phyloP scores from a whole-genome alignment of 2,113 vertebrate species.

The Corythornis vintsioides region DNA sequence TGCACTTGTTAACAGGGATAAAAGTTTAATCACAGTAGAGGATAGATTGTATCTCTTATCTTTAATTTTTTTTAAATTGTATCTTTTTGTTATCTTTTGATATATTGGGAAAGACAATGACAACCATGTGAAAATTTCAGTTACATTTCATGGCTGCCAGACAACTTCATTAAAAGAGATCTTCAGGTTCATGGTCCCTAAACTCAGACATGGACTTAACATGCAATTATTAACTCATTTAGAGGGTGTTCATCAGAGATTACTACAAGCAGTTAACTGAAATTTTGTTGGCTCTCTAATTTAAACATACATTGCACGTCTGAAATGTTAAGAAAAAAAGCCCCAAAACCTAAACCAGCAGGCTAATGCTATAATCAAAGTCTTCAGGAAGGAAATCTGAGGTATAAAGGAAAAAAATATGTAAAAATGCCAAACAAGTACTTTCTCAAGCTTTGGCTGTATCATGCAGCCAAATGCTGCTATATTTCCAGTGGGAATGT shows the following conservation, averaged over 20 bases:
- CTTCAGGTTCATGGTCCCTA: background rate
- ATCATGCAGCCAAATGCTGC: background rate
- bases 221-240: background rate
- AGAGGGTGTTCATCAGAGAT: background rate
- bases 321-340: background rate
- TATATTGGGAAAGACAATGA: background rate
- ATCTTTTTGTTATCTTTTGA: too few relatives aligned
- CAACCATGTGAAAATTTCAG: background rate
- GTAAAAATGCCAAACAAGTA: background rate
- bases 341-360: background rate
- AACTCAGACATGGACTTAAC: background rate
- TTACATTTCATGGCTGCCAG: background rate
- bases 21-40: background rate
- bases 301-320: background rate
- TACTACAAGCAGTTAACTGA: background rate
- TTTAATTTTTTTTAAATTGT: too few relatives aligned
- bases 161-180: background rate
- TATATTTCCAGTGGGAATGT: background rate
- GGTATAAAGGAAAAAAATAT: background rate
- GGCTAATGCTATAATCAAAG: background rate
- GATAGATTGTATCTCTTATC: background rate
- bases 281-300: background rate
- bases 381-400: background rate
- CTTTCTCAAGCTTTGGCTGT: background rate
- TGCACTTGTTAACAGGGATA: background rate